Base-by-base conservation (phyloP, 1,140 invertebrate species). In the Drosophila trapezifrons region DNA sequence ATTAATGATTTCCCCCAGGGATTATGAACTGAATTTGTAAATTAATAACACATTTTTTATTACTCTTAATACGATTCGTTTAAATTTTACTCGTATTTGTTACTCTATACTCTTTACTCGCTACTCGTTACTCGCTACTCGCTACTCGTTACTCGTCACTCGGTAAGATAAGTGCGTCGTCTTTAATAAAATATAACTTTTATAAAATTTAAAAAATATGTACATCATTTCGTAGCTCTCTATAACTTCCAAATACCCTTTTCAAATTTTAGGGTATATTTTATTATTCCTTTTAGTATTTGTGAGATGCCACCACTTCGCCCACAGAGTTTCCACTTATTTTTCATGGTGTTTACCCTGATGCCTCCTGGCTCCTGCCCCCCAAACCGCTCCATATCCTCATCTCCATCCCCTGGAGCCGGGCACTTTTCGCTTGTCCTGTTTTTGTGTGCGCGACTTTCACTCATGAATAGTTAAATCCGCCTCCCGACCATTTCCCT, bases 401-500 rank as follows among this genome's bases (percentile, higher is more conserved):
- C 25, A 32, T 45, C 17, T 46, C 22, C 32, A 35, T 25, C 20
- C 18, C 25, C 45, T 57, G 37, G 5, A 42, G 22, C 25, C 27
- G 40, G 35, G 65, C 72, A 67, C 63, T 77, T 85, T 77, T 58
- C 63, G 27, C 60, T 10, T 49, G 38, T 78, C 65, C 57, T 62
- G 76, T 78, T 49, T 42, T 45, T 67, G 15, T 38, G 56, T 52
- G 32, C 35, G 22, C 60, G 67, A 65, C 72, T 76, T 58, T 76
- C 55, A 67, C 74, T 89, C 84, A 89, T 89, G 84, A 89, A 89
- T 89, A 89, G 84, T 89, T 89, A 89, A 89, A 89, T 80, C 80
- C 81, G 73, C 69, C 71, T 66, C 45, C 47, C 49, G 22, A 47
- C 51, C 51, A 67, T 38, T 67, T 69, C 64, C 67, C 42, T 35